Base-by-base conservation (phyloP, 2,113 vertebrate genomes). In the Rhinopomastus cyanomelas region DNA sequence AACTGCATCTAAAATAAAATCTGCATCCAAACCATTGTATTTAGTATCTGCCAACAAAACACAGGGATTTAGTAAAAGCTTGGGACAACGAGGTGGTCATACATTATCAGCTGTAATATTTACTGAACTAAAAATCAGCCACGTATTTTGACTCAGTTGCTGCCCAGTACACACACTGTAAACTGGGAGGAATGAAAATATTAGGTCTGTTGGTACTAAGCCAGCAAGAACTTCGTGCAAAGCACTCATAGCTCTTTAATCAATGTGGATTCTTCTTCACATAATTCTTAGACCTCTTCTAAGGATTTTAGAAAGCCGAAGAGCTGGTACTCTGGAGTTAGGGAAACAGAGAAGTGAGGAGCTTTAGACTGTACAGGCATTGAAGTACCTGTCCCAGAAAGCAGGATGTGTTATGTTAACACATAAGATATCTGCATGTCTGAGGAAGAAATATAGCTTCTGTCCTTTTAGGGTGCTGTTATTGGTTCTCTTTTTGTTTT, bases 401-500 rank as follows among this genome's bases (percentile, higher is more conserved):
- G 59, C 52, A 74, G 8, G 27, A 15, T 16, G 27, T 15, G 10
- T 61, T 61, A 9, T 9, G 6, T 37, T 78, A 46, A 20, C 16
- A 71, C 17, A 2, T 6, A 3, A 80, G 26, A 23, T 68, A 32
- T 32, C 15, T 53, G 34, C 27, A 19, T 61, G 21, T 48, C 77
- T 79, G 48, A 91, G 42, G 36, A 91, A 67, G 69, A 74, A 81
- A 21, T 59, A 56, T 59, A 8, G 12, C 27, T 74, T 21, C 66
- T 68, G 46, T 83, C 27, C 9, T 60, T 72, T 55, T 12, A 8
- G 0, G 46, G 11, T 46, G 27, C 76, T 95, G 77, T 22, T 57
- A 56, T 59, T 85, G 62, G 25, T 12, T 12, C 39, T 85, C 19
- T 95, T 49, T 84, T 65, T 87, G 19, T 80, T 96, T 91, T 73